These are phyloP conservation scores for Nomada lathburiana DNA, from an alignment of 2,888 invertebrate species.

Conservation along the genomic window DNA sequence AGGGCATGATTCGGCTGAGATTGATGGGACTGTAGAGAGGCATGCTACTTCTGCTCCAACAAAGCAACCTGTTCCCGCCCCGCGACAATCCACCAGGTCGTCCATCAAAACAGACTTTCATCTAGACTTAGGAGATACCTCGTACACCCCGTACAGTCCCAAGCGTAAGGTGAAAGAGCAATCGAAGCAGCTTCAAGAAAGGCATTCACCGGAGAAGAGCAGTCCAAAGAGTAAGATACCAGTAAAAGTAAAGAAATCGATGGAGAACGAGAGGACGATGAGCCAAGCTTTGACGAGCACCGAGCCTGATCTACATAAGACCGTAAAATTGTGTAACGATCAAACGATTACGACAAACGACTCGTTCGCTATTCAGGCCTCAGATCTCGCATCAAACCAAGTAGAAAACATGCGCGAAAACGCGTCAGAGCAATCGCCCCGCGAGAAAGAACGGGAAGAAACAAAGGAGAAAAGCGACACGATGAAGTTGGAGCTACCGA, in stretches of 20 bases:
- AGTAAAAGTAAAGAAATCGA: conserved; percentile 81
- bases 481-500: background rate
- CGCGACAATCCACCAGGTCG: conserved; percentile 80
- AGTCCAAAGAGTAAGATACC: conserved; percentile 84
- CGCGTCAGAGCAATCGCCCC: background rate
- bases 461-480: conserved; percentile 15
- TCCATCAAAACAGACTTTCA: conserved; percentile 78
- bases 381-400: background rate
- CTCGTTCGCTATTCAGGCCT: background rate
- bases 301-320: background rate
- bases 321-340: background rate
- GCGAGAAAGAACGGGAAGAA: conserved; percentile 5
- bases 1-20: conserved; percentile 84
- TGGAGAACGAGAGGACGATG: conserved; percentile 29
- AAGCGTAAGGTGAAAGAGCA: conserved; percentile 71
- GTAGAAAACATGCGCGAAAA: background rate
- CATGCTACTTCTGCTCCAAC: conserved; percentile 83
- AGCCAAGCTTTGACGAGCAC: conserved; percentile 28
- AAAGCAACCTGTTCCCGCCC: conserved; percentile 83
- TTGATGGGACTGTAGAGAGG: conserved; percentile 84
- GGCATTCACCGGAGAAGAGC: conserved; percentile 53
- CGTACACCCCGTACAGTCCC: conserved; percentile 63
- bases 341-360: background rate
- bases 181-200: conserved; percentile 46
- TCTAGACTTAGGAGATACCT: conserved; percentile 77